Conservation (phyloP, 1,140 invertebrate genomes). For the Pararge aegeria region DNA sequence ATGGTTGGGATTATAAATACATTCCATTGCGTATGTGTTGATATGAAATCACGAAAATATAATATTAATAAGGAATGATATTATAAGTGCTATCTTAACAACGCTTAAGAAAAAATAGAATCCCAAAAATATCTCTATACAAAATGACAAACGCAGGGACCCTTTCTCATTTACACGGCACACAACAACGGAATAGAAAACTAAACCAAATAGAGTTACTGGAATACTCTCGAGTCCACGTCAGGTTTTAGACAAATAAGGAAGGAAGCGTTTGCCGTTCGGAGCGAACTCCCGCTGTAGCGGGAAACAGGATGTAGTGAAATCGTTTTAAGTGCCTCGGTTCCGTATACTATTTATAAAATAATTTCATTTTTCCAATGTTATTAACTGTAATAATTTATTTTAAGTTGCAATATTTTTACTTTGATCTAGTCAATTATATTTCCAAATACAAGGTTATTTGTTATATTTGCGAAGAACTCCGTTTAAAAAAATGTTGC, state of each 20-base stretch:
- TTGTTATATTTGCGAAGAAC: too few relatives aligned
- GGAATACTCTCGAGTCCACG: constrained; percentile 48
- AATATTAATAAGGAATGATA: too few relatives aligned
- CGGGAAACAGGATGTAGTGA: constrained; percentile 5
- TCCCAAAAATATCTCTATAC: background rate
- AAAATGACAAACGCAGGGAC: constrained; percentile 35
- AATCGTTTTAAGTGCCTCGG: background rate
- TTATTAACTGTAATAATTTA: too few relatives aligned
- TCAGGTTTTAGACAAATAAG: constrained; percentile 70
- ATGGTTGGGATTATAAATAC: too few relatives aligned
- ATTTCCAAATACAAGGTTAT: too few relatives aligned
- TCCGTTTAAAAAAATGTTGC: too few relatives aligned
- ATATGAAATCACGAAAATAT: too few relatives aligned
- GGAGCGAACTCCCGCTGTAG: constrained; percentile 17
- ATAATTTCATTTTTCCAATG: background rate
- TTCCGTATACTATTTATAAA: constrained; percentile 5
- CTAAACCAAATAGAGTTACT: constrained; percentile 61
- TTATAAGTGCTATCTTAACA: too few relatives aligned
- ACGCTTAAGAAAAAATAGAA: background rate
- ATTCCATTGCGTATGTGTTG: too few relatives aligned
- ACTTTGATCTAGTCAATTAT: too few relatives aligned
- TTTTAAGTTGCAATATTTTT: too few relatives aligned
- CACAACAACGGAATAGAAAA: constrained; percentile 56
- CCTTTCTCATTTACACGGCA: constrained; percentile 60
- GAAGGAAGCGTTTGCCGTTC: constrained; percentile 56